Evolutionary conservation across 2,888 invertebrate genomes (phyloP), one percentile per base, ranked within the genome.

Genomic region (Resseliella maxima): DNA sequence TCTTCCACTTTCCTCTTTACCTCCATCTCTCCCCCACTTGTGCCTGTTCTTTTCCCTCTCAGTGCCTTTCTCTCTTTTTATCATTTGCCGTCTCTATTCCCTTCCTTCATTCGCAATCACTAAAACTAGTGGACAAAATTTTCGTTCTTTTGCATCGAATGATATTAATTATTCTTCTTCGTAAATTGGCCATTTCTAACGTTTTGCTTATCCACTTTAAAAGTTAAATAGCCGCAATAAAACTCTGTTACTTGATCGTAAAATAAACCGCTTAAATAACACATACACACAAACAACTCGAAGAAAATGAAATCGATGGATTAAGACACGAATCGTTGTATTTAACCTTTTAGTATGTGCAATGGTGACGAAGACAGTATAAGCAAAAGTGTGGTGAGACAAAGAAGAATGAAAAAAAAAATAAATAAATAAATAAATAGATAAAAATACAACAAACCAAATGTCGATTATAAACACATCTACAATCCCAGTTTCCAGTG

Each of bases 171-270:
- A 72, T 72, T 72, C 72, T 72, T 72, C 72, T 72, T 72, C 72
- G 72, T 72, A 72, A 72, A 72, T 72, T 72, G 72, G 72, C 72
- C 31, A 72, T 72, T 72, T 72, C 72, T 31, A 72, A 31, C 72
- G 72, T 72, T 72, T 72, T 72, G 72, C 72, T 72, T 72, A 72
- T 72, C 72, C 72, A 72, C 72, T 72, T 72, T 72, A 72, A 72
- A 72, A 72, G 72, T 72, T 72, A 72, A 72, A 72, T 72, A 72
- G 72, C 72, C 31, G 72, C 72, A 72, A 72, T 72, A 72, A 72
- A 72, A 72, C 35, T 31, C 31, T 2, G 31, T 72, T 72, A 72
- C 31, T 72, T 72, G 72, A 72, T 72, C 72, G 72, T 72, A 72
- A 72, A 72, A 31, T 18, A 72, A 72, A 72, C 72, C 72, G 72